Base-by-base conservation (phyloP, 2,888 invertebrate species). In the Metalampra italica region DNA sequence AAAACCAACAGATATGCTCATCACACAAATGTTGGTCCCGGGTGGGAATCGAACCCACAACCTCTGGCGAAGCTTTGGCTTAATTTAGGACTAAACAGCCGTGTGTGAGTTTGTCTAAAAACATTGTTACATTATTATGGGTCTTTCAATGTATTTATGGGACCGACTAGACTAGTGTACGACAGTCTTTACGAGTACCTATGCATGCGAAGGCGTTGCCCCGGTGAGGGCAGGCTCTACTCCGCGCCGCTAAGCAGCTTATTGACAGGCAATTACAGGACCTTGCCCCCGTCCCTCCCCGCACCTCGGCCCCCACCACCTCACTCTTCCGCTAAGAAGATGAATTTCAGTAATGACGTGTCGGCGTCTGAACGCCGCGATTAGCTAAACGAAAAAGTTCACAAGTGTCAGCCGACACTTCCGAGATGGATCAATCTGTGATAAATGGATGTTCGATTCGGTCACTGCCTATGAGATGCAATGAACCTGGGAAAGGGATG, bases 341-440 rank as follows among this genome's bases (percentile, higher is more conserved):
- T 60, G 64, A 68, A 70, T 68, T 73, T 66, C 60, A 57, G 60
- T 68, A 76, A 75, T 66, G 71, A 64, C 71, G 59, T 60, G 65
- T 61, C 63, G 54, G 52, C 55, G 57, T 52, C 57, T 60, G 55
- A 57, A 62, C 62, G 62, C 55, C 59, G 56, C 65, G 65, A 71
- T 72, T 71, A 70, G 62, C 62, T 76, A 75, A 80, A 75, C 76
- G 75, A 76, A 77, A 80, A 78, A 79, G 71, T 78, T 75, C 66
- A 64, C 67, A 63, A 76, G 66, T 73, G 82, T 75, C 79, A 80
- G 74, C 70, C 61, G 64, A 62, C 64, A 70, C 67, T 71, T 68
- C 58, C 56, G 57, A 68, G 72, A 77, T 72, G 75, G 79, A 82
- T 82, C 79, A 77, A 79, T 75, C 66, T 62, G 62, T 80, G 81